Evolutionary conservation across 2,797 vertebrate species (phyloP).

Genomic region (Galago senegalensis): DNA sequence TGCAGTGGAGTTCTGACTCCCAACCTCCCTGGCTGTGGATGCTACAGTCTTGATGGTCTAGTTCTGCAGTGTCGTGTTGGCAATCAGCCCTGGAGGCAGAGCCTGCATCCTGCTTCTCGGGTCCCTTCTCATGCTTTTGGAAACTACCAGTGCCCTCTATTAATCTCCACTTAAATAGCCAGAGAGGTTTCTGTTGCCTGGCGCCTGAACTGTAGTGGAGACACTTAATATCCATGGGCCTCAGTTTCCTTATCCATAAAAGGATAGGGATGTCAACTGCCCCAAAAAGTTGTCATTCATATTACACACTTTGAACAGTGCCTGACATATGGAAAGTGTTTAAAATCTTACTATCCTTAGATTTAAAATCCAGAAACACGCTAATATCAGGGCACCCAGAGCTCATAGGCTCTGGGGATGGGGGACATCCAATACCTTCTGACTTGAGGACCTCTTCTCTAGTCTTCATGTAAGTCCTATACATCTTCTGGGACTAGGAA

Average conservation of each 20-base stretch:
- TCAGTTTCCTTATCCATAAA: constrained; percentile 45
- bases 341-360: neutral
- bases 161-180: neutral
- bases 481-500: neutral
- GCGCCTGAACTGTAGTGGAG: neutral
- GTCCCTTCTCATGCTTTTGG: neutral
- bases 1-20: neutral
- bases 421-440: neutral
- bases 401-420: neutral
- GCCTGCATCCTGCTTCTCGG: neutral
- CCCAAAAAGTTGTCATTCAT: neutral
- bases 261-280: neutral
- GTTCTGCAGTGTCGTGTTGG: neutral
- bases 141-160: neutral
- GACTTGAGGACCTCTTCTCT: neutral
- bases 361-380: neutral
- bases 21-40: neutral
- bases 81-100: neutral
- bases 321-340: neutral
- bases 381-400: neutral
- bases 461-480: neutral
- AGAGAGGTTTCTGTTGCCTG: neutral
- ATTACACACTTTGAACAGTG: neutral
- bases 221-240: neutral
- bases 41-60: neutral